Evolutionary conservation across 2,797 vertebrate genomes (phyloP).

Genomic region (Semotilus atromaculatus): DNA sequence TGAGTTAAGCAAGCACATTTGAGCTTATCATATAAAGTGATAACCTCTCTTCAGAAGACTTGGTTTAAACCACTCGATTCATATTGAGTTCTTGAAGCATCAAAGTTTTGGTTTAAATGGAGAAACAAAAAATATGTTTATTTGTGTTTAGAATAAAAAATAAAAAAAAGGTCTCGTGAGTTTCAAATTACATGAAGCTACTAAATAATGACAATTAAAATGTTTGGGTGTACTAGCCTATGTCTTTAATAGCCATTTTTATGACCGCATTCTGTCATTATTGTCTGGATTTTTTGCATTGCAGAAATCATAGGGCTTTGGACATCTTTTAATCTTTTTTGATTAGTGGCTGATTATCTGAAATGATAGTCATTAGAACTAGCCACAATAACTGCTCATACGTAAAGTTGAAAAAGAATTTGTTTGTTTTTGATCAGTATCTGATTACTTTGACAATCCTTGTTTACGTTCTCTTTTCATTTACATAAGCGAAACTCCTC

Average conservation of each 20-base stretch:
- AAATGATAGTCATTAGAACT: neutral
- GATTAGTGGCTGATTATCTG: neutral
- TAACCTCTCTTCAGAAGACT: neutral
- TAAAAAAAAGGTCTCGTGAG: neutral
- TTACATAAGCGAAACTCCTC: conserved; percentile 3
- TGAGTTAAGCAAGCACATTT: neutral
- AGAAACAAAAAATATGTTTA: neutral
- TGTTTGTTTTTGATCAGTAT: neutral
- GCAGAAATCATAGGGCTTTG: neutral
- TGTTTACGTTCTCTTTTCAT: neutral
- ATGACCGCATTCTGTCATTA: neutral
- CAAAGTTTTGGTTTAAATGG: neutral
- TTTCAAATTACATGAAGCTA: neutral
- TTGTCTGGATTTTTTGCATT: neutral
- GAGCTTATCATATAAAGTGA: neutral
- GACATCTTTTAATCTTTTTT: neutral
- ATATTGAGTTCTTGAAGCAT: neutral
- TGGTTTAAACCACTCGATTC: neutral
- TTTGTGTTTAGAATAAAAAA: neutral
- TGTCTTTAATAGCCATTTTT: too few relatives aligned
- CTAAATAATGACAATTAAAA: neutral
- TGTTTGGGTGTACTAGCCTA: neutral
- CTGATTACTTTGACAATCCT: neutral
- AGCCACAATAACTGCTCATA: neutral
- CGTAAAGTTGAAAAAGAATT: neutral